These are phyloP conservation scores for Myotis vivesi DNA, from an alignment of 2,797 vertebrate genomes.

Conservation along the genomic window DNA sequence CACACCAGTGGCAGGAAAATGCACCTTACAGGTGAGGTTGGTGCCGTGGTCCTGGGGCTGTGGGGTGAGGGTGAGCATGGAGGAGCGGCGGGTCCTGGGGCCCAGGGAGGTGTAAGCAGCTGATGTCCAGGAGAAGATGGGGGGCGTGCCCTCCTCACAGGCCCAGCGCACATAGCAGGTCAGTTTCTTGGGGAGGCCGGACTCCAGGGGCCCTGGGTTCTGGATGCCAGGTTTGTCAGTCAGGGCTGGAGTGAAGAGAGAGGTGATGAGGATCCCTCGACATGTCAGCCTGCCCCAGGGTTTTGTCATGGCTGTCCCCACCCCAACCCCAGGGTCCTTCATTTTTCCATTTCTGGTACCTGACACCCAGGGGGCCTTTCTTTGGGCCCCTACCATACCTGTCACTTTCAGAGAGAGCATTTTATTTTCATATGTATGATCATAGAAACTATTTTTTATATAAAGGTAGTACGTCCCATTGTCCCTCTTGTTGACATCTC, in stretches of 20 bases:
- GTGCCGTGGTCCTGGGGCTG: not conserved
- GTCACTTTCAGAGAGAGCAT: not conserved
- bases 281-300: not conserved
- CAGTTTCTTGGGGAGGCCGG: rapidly evolving
- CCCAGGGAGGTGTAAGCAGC: not conserved
- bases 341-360: not conserved
- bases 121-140: not conserved
- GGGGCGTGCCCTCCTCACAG: not conserved
- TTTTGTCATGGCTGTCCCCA: not conserved
- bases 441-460: rapidly evolving
- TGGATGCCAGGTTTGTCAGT: not conserved
- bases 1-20: not conserved
- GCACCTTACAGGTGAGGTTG: not conserved
- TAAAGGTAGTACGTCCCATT: not conserved
- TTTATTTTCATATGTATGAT: rapidly evolving
- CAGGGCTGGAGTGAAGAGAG: not conserved
- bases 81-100: rapidly evolving
- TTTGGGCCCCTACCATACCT: not conserved
- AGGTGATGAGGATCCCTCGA: not conserved
- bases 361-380: too few species aligned
- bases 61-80: not conserved
- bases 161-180: not conserved
- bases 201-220: not conserved
- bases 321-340: not conserved
- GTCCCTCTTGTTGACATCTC: rapidly evolving